These are phyloP conservation scores for Cranoglanis bouderius DNA, from an alignment of 2,113 vertebrate genomes.

Conservation along the genomic window DNA sequence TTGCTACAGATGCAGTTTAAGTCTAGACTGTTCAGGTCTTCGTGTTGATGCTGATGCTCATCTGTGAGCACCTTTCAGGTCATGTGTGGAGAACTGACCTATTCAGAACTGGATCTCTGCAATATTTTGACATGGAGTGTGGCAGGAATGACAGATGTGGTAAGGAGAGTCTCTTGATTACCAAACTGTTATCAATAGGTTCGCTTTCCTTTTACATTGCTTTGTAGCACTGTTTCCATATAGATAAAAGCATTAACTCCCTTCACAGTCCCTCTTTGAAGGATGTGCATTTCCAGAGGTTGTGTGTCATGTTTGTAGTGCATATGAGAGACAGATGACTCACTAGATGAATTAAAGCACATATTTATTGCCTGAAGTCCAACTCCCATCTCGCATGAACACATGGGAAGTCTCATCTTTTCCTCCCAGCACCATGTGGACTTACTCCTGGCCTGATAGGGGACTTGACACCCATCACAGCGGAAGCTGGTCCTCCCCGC, in stretches of 20 bases:
- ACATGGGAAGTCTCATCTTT: constrained; percentile 52
- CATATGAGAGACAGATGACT: constrained; percentile 45
- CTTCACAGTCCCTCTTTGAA: constrained; percentile 1
- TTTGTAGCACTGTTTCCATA: background rate
- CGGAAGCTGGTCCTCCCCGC: constrained; percentile 47
- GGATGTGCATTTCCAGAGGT: constrained; percentile 34
- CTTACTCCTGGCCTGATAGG: constrained; percentile 55
- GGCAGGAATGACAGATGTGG: background rate
- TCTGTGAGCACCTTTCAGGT: background rate
- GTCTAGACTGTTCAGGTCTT: background rate
- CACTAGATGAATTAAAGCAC: constrained; percentile 44
- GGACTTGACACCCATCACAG: constrained; percentile 57
- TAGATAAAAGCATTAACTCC: background rate
- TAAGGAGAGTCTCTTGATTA: background rate
- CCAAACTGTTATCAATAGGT: background rate
- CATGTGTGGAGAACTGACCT: background rate
- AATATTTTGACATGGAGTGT: background rate
- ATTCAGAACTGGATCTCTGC: background rate
- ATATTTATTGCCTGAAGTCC: constrained; percentile 48
- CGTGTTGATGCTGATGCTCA: background rate
- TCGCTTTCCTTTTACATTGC: background rate
- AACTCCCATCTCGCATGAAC: constrained; percentile 41
- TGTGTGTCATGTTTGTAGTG: constrained; percentile 34
- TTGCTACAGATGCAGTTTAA: background rate
- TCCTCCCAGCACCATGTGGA: constrained; percentile 57